Conservation (phyloP, 2,797 vertebrate genomes). For the Bradypodion ventrale region DNA sequence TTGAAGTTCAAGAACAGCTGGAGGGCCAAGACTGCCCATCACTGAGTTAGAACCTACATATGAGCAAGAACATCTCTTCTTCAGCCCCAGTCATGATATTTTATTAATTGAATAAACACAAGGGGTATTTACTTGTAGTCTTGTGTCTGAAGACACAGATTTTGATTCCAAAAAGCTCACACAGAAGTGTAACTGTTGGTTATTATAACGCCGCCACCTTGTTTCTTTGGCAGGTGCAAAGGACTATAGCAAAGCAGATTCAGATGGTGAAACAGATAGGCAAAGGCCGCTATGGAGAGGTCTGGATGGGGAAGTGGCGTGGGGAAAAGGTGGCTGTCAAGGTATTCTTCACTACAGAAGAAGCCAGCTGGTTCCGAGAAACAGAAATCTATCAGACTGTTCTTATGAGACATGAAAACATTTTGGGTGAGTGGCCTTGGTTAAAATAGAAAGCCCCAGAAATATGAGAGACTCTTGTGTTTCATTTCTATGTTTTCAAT, state of each 20-base stretch:
- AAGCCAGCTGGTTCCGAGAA: conserved; percentile 98
- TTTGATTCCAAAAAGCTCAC: no score
- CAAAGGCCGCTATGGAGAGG: conserved; percentile 96
- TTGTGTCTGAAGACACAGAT: no score
- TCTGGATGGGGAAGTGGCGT: conserved; percentile 98
- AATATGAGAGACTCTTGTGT: conserved; percentile 17
- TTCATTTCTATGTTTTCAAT: conserved; percentile 37
- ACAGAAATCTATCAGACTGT: conserved; percentile 99
- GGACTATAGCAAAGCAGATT: conserved; percentile 97
- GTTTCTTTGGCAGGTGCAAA: conserved; percentile 85
- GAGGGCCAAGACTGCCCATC: no score
- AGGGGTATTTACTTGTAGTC: no score
- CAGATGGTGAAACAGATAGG: conserved; percentile 99
- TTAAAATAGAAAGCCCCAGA: not conserved
- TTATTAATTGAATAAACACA: no score
- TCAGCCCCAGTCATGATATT: no score
- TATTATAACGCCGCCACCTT: conserved; percentile 27
- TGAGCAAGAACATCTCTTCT: no score
- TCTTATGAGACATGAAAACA: conserved; percentile 97
- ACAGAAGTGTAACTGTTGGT: no score
- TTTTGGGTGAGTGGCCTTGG: conserved; percentile 83
- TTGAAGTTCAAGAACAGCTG: no score
- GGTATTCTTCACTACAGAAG: conserved; percentile 96
- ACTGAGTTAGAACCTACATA: no score
- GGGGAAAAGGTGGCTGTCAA: conserved; percentile 95